Evolutionary conservation across 2,113 vertebrate species (phyloP).

Genomic region (Brienomyrus longianalis): DNA sequence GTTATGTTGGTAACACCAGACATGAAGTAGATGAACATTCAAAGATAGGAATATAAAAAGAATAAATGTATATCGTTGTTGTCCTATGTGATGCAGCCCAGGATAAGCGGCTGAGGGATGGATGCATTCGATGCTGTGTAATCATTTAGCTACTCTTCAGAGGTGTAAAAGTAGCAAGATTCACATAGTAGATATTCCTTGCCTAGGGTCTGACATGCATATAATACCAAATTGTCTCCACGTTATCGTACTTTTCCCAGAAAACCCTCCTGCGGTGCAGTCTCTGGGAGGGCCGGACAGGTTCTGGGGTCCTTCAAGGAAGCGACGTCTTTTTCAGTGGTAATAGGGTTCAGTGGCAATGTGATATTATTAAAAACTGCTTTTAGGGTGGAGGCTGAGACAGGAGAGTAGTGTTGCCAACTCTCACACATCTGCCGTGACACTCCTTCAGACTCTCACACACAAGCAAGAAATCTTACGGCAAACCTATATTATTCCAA

Average conservation of each 20-base stretch:
- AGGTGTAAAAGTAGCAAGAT: neutral
- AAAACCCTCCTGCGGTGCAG: neutral
- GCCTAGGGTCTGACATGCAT: neutral
- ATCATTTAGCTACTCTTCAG: neutral
- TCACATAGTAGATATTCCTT: neutral
- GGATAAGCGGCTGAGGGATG: neutral
- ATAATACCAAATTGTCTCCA: neutral
- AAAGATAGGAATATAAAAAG: neutral
- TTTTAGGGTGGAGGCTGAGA: neutral
- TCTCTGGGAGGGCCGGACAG: neutral
- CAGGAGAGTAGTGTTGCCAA: neutral
- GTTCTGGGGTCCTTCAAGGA: neutral
- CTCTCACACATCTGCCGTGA: neutral
- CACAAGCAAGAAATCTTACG: neutral
- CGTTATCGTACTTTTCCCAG: neutral
- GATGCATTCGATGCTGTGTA: neutral
- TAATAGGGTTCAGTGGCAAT: neutral
- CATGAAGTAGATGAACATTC: neutral
- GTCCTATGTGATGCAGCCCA: neutral
- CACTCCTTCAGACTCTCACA: neutral
- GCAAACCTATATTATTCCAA: neutral
- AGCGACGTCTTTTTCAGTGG: neutral
- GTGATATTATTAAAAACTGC: neutral
- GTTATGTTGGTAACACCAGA: neutral
- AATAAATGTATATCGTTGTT: neutral